Evolutionary conservation across 1,140 invertebrate genomes (phyloP), one percentile per base, ranked within the genome.

Genomic region (Drosophila littoralis): DNA sequence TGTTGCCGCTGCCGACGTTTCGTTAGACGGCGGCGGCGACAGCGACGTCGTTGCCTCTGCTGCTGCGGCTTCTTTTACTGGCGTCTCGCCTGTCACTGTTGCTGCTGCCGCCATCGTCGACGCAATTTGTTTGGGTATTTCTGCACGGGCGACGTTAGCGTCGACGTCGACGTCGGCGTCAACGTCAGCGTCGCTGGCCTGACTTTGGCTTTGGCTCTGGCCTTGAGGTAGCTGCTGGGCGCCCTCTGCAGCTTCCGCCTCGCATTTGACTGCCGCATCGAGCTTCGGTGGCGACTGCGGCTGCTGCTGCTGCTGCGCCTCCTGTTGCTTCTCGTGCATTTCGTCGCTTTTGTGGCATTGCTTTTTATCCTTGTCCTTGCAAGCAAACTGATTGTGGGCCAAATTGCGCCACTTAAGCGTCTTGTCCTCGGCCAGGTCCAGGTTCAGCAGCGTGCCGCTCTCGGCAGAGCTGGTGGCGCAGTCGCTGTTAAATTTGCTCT

Each of bases 331-430:
- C 50, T 75, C 72, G 10, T 48, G 48, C 13, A 13, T 7, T 51
- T 57, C 54, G 28, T 59, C 64, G 32, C 17, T 59, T 17, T 51
- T 42, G 10, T 32, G 32, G 35, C 54, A 51, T 50, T 75, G 64
- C 50, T 91, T 90, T 40, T 86, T 89, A 12, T 91, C 89, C 50
- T 91, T 91, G 70, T 92, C 88, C 79, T 91, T 91, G 59, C 91
- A 89, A 51, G 91, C 91, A 28, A 91, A 91, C 74, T 91, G 91
- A 86, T 92, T 92, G 55, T 92, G 90, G 43, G 82, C 80, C 73
- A 92, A 75, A 72, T 89, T 92, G 45, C 91, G 91, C 91, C 91
- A 92, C 45, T 92, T 92, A 6, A 91, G 32, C n/a, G 91, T 92
- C 32, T 92, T 92, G 67, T 92, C 91, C 70, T 92, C 89, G 48